Percentiles rank a stretch among this genome's conserved stretches.
Evolutionary conservation across 1,140 invertebrate species (phyloP).

Genomic region (Ruditapes philippinarum): DNA sequence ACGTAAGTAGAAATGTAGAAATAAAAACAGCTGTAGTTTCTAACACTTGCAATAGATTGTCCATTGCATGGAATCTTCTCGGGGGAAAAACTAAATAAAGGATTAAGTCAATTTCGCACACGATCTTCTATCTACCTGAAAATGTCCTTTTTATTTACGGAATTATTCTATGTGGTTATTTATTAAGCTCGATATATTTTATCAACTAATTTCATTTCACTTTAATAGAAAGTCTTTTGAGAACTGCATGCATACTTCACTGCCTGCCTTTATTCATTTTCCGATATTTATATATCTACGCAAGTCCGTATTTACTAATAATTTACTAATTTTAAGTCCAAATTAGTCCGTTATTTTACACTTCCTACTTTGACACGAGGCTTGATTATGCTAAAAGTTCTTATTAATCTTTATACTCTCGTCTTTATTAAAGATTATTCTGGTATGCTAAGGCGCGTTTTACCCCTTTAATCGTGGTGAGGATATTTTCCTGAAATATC

Average conservation of each 20-base stretch:
- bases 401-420: neutral
- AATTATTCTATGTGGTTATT: constrained; percentile 37
- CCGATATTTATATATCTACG: neutral
- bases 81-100: neutral
- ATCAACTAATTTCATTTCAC: constrained; percentile 1
- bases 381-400: neutral
- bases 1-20: neutral
- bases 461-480: constrained; percentile 26
- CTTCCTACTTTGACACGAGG: neutral
- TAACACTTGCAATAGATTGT: constrained; percentile 40
- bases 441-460: constrained; percentile 16
- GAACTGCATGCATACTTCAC: constrained; percentile 29
- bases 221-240: neutral
- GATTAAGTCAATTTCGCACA: neutral
- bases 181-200: neutral
- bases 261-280: neutral
- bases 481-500: constrained; percentile 47
- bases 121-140: neutral
- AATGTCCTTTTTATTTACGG: neutral
- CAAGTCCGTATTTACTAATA: neutral
- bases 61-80: constrained; percentile 21
- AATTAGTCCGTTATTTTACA: constrained; percentile 3
- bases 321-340: neutral
- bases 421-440: constrained; percentile 7
- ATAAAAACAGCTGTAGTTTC: constrained; percentile 23